Base-by-base conservation (phyloP, 2,888 invertebrate genomes). In the Nematopogon swammerdamellus region DNA sequence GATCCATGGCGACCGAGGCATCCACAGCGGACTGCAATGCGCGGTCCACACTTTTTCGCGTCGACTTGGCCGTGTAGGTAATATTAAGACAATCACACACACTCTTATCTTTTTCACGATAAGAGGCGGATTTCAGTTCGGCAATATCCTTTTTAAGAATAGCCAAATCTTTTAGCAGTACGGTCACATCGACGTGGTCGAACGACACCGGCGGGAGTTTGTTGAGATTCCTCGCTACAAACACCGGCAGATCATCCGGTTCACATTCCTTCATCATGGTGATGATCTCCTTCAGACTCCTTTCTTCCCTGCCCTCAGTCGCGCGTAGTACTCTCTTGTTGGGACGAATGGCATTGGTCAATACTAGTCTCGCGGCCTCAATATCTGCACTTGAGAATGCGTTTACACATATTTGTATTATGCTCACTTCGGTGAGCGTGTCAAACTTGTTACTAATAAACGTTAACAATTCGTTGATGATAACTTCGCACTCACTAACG, bases 121-220 rank as follows among this genome's bases (percentile, higher is more conserved):
- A 36, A 14, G 36, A 36, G 36, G 36, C 36, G n/a, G 36, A 36
- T 36, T 36, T 25, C 25, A 25, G 11, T 14, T 36, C 36, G 4
- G 36, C 36, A 14, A 36, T 36, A 14, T 47, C 42, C 10, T n/a
- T 29, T 19, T 47, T 30, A 3, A 47, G 10, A 6, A 42, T n/a
- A 2, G 36, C 19, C 3, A 47, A n/a, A 19, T 47, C 47, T 18
- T 47, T 47, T n/a, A 48, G 44, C 25, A 48, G 25, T 11, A 16
- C 14, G n/a, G 44, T 48, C 14, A 48, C 44, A 44, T 48, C 48
- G 3, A 48, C 44, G 19, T 48, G 48, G n/a, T 48, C 29, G 17
- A 49, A 49, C 6, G 46, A 45, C 4, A 49, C 18, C n/a, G 46
- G 49, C 11, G 46, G 49, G 17, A 49, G 18, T 30, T 49, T 49